Evolutionary conservation across 92 coral and sea anemone species (phyloP), one percentile per base, ranked within the genome.

Genomic region (Chrysogorgia sp.): DNA sequence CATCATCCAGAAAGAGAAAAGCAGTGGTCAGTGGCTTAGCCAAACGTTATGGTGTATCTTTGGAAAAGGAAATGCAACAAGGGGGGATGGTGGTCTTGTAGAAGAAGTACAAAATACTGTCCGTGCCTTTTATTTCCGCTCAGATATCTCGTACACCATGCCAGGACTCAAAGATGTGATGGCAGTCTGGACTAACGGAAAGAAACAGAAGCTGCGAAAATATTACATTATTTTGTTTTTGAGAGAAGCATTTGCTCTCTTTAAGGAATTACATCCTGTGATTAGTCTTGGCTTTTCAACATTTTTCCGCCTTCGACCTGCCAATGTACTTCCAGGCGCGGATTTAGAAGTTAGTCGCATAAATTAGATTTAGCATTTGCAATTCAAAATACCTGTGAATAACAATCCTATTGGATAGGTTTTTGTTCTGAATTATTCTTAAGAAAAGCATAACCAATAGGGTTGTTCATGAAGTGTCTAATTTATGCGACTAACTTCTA

Each of bases 131-230:
- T 81, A 67, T 64, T 67, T 68, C 43, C 56, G 80, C 37, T 67
- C 67, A 24, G 84, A 80, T 56, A 40, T 80, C 22, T 67, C 67
- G 15, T 79, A 63, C 40, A 79, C 78, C n/a, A 67, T 50, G 63
- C 84, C 84, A 49, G 79, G 84, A 34, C 79, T 80, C 31, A 80
- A 80, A 40, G 79, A 80, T 80, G 79, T 67, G 37, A 67, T 80
- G 79, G 56, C 79, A n/a, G 57, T 50, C 80, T 81, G 85, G 85
- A 81, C n/a, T 14, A 48, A 52, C 67, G 84, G 84, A 68, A 47
- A 66, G 66, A 80, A 80, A 29, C 28, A 80, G 66, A 45, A 56
- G 15, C 79, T 80, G 17, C 28, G 84, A 31, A 80, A 80, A 34
- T 76, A 81, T 70, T 71, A 81, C 52, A 32, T 71, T 34, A 71